Evolutionary conservation across 2,888 invertebrate genomes (phyloP).

Genomic region (Melolontha melolontha): DNA sequence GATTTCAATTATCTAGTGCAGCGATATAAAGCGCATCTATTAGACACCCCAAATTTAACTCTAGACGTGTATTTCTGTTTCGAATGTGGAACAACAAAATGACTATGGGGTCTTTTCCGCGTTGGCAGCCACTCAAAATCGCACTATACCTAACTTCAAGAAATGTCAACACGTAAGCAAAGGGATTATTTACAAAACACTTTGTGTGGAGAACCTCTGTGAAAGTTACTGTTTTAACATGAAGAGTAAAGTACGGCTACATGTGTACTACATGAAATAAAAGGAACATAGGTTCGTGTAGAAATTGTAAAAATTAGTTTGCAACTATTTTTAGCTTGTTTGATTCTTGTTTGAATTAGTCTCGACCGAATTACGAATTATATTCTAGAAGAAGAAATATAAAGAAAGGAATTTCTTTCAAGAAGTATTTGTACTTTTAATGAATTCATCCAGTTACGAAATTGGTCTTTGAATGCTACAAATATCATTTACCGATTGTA

Average conservation of each 20-base stretch:
- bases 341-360: too few relatives aligned
- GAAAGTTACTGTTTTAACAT: conserved; percentile 12
- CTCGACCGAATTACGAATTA: too few relatives aligned
- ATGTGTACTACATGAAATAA: neutral
- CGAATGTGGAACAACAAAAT: conserved; percentile 41
- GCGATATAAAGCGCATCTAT: conserved; percentile 30
- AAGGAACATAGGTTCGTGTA: neutral
- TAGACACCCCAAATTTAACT: conserved; percentile 39
- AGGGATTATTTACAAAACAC: conserved; percentile 18
- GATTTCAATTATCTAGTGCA: conserved; percentile 37
- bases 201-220: conserved; percentile 2
- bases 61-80: conserved; percentile 41
- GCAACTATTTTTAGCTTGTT: too few relatives aligned
- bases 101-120: conserved; percentile 42
- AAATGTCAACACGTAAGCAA: conserved; percentile 37
- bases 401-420: too few relatives aligned
- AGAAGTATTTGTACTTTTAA: too few relatives aligned
- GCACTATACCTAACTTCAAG: conserved; percentile 38
- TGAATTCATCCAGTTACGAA: too few relatives aligned
- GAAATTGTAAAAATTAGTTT: too few relatives aligned
- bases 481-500: too few relatives aligned
- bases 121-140: conserved; percentile 40
- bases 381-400: too few relatives aligned
- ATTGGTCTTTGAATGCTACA: too few relatives aligned
- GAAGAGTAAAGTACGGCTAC: neutral